Base-by-base conservation (phyloP, 2,888 invertebrate species). In the Fragum fragum region DNA sequence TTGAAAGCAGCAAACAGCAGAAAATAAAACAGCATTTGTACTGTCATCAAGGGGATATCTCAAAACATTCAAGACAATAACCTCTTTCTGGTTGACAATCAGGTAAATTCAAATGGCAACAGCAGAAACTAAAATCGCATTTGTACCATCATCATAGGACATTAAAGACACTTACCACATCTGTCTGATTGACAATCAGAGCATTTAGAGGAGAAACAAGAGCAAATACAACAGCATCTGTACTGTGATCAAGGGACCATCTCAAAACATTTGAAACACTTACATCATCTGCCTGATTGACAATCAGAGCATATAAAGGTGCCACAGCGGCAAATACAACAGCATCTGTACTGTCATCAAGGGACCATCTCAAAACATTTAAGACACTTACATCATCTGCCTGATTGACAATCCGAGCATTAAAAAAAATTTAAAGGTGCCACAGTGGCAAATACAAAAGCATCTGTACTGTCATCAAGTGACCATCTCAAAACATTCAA, bases 21-120 rank as follows among this genome's bases (percentile, higher is more conserved):
- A 96, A 88, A 97, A 96, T 53, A 98, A 94, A 66, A 97, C 96
- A 1, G 96, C 95, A 0, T 96, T 95, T 32, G 96, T 96, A 88
- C 97, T 96, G 91, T 98, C 98, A 95, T 99, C 98, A 87, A 98
- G 95, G 0, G 98, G 97, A 95, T 97, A 97, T 89, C 98, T 96
- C 71, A 98, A 91, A 0, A 98, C 95, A 90, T 98, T 53, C 53
- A 53, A 53, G 18, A 53, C n/a, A n/a, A 11, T 55, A n/a, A 39
- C 98, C 95, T 98, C 98, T 21, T 97, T 95, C 91, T 96, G 96
- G 89, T 97, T 90, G 11, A 91, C 97, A 66, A 98, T 94, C 57
- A 98, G 95, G 91, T 96, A 96, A 81, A 97, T 96, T 91, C 98
- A 95, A 0, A 97, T 97, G 93, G 96, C 96, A 21, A 98, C 95